phyloP scores from a whole-genome alignment of 2,113 vertebrate species.

The Pluvialis apricaria region DNA sequence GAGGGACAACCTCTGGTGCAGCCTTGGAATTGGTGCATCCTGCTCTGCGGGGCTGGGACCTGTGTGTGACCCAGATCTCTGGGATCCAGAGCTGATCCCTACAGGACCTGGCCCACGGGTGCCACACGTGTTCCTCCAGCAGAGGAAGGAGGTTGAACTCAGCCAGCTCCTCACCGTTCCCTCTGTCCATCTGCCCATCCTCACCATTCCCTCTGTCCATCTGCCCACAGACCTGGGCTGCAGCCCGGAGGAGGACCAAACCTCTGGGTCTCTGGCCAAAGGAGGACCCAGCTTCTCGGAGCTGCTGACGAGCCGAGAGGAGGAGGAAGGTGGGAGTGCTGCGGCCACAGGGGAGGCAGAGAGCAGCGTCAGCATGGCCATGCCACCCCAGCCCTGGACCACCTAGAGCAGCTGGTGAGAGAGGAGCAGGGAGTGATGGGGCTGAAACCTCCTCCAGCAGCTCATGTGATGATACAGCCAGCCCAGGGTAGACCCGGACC shows the following conservation, averaged over 20 bases:
- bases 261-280: conserved; percentile 58
- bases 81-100: background rate
- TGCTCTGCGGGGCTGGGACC: background rate
- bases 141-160: background rate
- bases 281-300: conserved; percentile 57
- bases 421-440: background rate
- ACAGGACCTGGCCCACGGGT: accelerated
- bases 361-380: conserved; percentile 50
- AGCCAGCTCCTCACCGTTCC: background rate
- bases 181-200: background rate
- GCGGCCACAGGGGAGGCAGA: conserved; percentile 60
- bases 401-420: background rate
- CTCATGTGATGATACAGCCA: accelerated
- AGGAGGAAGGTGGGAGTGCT: conserved; percentile 58
- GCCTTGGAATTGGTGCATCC: accelerated
- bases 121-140: background rate
- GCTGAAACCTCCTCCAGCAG: background rate
- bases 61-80: background rate
- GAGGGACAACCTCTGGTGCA: background rate
- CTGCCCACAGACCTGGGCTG: conserved; percentile 51
- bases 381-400: background rate
- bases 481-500: no score
- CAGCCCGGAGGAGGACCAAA: conserved; percentile 67
- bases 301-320: conserved; percentile 48
- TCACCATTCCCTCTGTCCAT: background rate